Evolutionary conservation across 2,113 vertebrate genomes (phyloP).

Genomic region (Sphyrna mokarran): DNA sequence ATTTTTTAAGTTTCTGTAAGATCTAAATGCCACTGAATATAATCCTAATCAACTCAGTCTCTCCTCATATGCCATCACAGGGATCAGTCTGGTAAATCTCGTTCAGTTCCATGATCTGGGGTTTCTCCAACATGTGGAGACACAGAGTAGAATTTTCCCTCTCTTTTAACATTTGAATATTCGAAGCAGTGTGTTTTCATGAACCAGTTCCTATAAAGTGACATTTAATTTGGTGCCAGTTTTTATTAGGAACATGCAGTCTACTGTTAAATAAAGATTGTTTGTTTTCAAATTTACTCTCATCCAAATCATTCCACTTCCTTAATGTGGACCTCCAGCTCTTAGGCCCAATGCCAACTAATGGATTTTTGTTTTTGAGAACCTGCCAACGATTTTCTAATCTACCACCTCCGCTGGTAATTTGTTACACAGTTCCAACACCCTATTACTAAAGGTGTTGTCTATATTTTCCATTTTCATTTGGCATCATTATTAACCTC

Average conservation of each 20-base stretch:
- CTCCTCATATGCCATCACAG: no score
- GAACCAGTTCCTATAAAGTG: neutral
- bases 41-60: no score
- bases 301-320: neutral
- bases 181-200: neutral
- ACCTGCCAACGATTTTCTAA: neutral
- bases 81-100: no score
- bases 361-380: neutral
- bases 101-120: neutral
- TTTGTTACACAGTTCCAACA: neutral
- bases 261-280: conserved; percentile 26
- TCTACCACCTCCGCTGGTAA: neutral
- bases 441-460: neutral
- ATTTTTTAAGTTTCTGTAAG: no score
- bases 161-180: neutral
- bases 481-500: neutral
- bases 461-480: neutral
- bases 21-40: no score
- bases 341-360: neutral
- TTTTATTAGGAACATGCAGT: conserved; percentile 27
- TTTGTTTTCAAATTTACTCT: conserved; percentile 13
- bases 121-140: neutral
- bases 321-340: neutral
- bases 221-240: conserved; percentile 21
- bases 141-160: neutral